A percentile compares a stretch with the other conserved stretches of the same genome.
Evolutionary conservation across 2,113 vertebrate genomes (phyloP).

Genomic region (Oryzias melastigma): DNA sequence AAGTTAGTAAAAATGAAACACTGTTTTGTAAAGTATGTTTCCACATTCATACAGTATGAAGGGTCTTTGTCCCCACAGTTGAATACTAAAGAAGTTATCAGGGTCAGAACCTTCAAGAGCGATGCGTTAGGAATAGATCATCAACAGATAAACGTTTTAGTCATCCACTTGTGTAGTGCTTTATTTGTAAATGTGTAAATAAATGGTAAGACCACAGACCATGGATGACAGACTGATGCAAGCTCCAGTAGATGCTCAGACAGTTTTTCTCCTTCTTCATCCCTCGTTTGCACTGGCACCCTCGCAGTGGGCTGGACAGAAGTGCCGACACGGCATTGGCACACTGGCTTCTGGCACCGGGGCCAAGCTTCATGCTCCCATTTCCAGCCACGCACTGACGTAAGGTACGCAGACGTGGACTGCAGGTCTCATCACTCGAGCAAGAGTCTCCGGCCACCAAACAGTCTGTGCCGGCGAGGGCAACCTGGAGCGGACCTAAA

Average conservation of each 20-base stretch:
- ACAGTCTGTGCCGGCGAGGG: slow-evolving; percentile 81
- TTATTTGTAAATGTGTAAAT: too few species aligned
- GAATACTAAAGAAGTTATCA: background rate
- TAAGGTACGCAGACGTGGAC: slow-evolving; percentile 86
- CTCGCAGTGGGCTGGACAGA: slow-evolving; percentile 86
- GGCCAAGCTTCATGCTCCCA: slow-evolving; percentile 87
- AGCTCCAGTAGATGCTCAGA: slow-evolving; percentile 93
- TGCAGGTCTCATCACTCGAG: slow-evolving; percentile 86
- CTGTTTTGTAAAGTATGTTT: background rate
- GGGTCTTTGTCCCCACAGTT: background rate
- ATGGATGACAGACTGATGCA: slow-evolving; percentile 88
- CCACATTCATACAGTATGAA: background rate
- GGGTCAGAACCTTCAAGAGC: background rate
- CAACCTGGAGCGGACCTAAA: slow-evolving; percentile 69
- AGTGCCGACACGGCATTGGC: slow-evolving; percentile 85
- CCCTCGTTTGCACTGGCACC: slow-evolving; percentile 90
- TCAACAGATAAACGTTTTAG: too few species aligned
- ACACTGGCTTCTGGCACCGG: slow-evolving; percentile 86
- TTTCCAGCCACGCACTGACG: slow-evolving; percentile 91
- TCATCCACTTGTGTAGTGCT: too few species aligned
- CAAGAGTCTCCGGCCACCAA: slow-evolving; percentile 87
- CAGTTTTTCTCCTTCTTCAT: slow-evolving; percentile 96
- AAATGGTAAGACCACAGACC: slow-evolving; percentile 63
- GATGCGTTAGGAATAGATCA: background rate
- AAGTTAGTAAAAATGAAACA: slow-evolving; percentile 2